Conservation (phyloP, 2,113 vertebrate species). For the Talpa occidentalis region DNA sequence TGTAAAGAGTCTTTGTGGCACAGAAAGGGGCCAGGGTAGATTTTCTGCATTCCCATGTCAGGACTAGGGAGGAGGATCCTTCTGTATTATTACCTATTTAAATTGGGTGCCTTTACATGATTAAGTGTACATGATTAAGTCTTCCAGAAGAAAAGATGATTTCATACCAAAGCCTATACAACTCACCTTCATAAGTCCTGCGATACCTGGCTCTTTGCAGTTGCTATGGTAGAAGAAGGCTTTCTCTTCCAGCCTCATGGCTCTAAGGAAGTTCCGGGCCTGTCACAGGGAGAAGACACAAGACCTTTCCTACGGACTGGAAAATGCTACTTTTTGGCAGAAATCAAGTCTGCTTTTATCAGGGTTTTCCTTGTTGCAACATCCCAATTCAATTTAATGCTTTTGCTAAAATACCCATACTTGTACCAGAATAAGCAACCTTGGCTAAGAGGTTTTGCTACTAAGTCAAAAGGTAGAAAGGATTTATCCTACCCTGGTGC, state of each 20-base stretch:
- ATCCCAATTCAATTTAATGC: background rate
- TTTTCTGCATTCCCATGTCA: background rate
- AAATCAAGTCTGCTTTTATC: background rate
- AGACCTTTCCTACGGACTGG: background rate
- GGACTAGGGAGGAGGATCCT: too few species aligned
- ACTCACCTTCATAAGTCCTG: slow-evolving; percentile 92
- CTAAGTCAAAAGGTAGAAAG: background rate
- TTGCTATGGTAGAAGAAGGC: slow-evolving; percentile 99
- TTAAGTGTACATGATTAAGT: background rate
- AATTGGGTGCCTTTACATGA: background rate
- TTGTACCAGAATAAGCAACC: background rate
- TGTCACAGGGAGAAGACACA: slow-evolving; percentile 71
- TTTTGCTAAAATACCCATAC: background rate
- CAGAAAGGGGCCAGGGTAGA: background rate
- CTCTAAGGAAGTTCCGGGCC: slow-evolving; percentile 97
- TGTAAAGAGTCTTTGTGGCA: background rate
- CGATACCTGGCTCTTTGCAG: slow-evolving; percentile 96
- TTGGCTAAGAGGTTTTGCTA: background rate
- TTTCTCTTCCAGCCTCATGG: slow-evolving; percentile 93
- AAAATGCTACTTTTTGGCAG: background rate
- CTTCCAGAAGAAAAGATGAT: background rate
- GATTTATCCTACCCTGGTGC: background rate
- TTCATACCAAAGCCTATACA: background rate
- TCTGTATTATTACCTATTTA: background rate
- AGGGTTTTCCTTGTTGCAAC: background rate